phyloP scores from a whole-genome alignment of 2,797 vertebrate species.

The Kryptolebias ocellatus region DNA sequence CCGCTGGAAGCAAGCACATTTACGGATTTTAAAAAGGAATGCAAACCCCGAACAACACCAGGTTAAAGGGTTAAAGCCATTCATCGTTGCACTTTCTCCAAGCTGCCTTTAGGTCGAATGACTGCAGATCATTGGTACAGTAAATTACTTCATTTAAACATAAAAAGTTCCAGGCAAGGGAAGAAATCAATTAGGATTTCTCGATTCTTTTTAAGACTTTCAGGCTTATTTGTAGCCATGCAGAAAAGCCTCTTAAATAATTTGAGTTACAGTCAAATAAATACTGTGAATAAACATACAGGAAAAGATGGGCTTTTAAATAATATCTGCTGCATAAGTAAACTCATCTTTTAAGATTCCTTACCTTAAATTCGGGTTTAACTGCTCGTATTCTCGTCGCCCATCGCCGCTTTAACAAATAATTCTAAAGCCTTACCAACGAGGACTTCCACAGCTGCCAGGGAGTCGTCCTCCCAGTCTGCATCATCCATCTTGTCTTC shows the following conservation, averaged over 20 bases:
- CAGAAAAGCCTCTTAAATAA: not conserved
- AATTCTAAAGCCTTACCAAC: slow-evolving; percentile 85
- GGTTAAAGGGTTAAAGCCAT: not conserved
- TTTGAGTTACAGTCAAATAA: not conserved
- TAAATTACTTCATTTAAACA: not conserved
- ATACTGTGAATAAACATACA: not conserved
- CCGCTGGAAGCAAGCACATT: slow-evolving; percentile 77
- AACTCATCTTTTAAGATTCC: not conserved
- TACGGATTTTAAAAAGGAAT: not conserved
- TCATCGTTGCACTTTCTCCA: not conserved
- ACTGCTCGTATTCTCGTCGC: not conserved
- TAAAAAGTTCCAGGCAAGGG: not conserved
- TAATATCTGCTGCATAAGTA: not conserved
- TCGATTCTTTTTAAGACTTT: not conserved
- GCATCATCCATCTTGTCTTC: slow-evolving; percentile 95
- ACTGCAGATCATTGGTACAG: not conserved
- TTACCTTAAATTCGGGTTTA: not conserved
- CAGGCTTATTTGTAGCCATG: not conserved
- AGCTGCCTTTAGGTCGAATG: not conserved
- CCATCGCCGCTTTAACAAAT: not conserved
- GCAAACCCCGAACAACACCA: not conserved
- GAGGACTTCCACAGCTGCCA: slow-evolving; percentile 97
- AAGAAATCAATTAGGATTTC: not conserved
- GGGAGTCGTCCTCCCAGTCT: slow-evolving; percentile 98
- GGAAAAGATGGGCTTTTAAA: not conserved